phyloP scores from a whole-genome alignment of 1,140 invertebrate species.

The Sesamia nonagrioides region DNA sequence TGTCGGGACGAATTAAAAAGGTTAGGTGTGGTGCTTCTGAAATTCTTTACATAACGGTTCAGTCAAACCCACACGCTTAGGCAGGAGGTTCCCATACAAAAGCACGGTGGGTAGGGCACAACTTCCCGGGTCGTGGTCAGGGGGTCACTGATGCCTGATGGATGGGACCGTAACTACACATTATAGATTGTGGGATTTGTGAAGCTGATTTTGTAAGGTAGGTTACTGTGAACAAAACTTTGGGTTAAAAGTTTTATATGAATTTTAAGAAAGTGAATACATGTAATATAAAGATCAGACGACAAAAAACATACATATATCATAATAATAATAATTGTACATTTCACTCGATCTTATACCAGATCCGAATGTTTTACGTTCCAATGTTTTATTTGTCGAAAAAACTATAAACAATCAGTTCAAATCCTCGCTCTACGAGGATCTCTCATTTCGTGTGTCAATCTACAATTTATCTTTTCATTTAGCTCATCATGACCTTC shows the following conservation, averaged over 20 bases:
- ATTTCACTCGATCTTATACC: too few relatives aligned
- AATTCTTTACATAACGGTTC: background rate
- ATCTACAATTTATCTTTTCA: background rate
- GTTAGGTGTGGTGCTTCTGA: background rate
- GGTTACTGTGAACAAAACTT: too few relatives aligned
- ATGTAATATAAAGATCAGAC: too few relatives aligned
- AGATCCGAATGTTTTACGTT: too few relatives aligned
- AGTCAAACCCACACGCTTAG: conserved; percentile 14
- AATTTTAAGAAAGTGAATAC: too few relatives aligned
- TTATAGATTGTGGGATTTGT: conserved; percentile 28
- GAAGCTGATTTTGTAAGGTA: background rate
- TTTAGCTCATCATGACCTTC: background rate
- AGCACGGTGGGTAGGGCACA: conserved; percentile 15
- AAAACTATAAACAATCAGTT: too few relatives aligned
- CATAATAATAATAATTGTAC: too few relatives aligned
- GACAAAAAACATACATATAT: too few relatives aligned
- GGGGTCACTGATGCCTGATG: conserved; percentile 25
- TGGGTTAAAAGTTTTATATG: too few relatives aligned
- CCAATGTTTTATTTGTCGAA: too few relatives aligned
- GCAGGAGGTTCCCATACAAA: conserved; percentile 15
- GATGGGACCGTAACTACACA: conserved; percentile 35
- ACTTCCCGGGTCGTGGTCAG: conserved; percentile 41
- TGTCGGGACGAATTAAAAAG: background rate
- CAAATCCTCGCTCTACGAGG: too few relatives aligned
- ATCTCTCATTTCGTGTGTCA: too few relatives aligned